A percentile compares a stretch with the other conserved stretches of the same genome.
phyloP scores from a whole-genome alignment of 2,113 vertebrate genomes.

The Cyanoderma ruficeps region DNA sequence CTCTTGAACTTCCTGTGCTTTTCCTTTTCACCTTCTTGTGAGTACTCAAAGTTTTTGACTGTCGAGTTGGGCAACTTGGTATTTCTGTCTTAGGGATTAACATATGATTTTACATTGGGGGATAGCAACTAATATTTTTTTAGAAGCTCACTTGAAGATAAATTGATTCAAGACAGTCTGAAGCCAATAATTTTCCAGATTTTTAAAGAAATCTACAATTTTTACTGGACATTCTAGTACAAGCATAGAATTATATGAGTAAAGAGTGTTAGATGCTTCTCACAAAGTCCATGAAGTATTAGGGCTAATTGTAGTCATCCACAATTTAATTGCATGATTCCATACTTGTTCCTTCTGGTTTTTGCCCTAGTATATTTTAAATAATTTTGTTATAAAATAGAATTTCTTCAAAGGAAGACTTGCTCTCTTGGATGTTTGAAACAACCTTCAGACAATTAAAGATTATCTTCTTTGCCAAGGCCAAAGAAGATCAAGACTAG shows the following conservation, averaged over 20 bases:
- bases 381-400: neutral
- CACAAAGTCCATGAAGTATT: neutral
- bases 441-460: neutral
- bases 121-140: neutral
- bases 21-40: neutral
- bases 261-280: neutral
- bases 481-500: neutral
- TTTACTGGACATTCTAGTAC: neutral
- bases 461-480: neutral
- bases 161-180: neutral
- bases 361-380: neutral
- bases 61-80: neutral
- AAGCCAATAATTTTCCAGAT: neutral
- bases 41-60: neutral
- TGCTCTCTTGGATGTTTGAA: rapidly evolving
- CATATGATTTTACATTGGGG: neutral
- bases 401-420: neutral
- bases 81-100: neutral
- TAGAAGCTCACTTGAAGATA: neutral
- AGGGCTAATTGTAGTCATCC: neutral
- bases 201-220: neutral
- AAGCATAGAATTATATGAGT: neutral
- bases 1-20: neutral
- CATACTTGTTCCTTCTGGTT: neutral
- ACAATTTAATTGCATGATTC: neutral